Evolutionary conservation across 1,140 invertebrate species (phyloP), one percentile per base, ranked within the genome.

Genomic region (Trichogramma pretiosum): DNA sequence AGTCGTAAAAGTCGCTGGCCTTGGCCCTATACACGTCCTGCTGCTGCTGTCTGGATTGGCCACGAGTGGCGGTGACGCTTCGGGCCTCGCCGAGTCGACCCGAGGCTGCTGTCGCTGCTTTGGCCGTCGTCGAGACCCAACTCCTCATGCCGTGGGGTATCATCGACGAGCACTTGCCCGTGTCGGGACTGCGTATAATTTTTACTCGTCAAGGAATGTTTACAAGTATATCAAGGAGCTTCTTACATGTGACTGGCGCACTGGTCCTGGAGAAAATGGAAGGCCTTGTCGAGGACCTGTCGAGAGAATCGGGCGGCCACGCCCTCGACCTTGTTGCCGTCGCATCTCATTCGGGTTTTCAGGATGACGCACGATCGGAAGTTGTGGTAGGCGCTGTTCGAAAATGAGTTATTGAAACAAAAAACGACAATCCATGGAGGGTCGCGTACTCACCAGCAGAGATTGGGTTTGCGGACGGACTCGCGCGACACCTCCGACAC

Each of bases 241-340:
- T n/a, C 70, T 73, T 63, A 78, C 77, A 76, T 73, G 48, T 77
- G 78, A 55, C 77, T 77, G 28, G 68, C 62, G 56, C 77, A 80
- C 54, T 79, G 75, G 48, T 78, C 76, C 49, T 75, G 72, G 1
- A 78, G 60, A 50, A 80, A 78, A 48, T 68, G 75, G 14, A 80
- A 59, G 2, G 77, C 77, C 54, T 78, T 78, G 46, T 78, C 76
- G 11, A 80, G 62, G 26, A 77, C 72, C 53, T 78, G 74, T 19
- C 62, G 56, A 0, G 77, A 71, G 53, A 78, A 80, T 50, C 63
- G 67, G 4, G 69, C 59, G 1, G 74, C 74, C 7, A 68, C 62
- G 13, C 74, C 74, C 50, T 70, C 67, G 2, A 63, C 57, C 37
- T 70, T 54, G 33, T 69, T 72, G 14, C 59, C 60, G 50, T 78